These are phyloP conservation scores for Lepidocyrtoides sp. DNA, from an alignment of 2,888 invertebrate genomes.

Conservation along the genomic window DNA sequence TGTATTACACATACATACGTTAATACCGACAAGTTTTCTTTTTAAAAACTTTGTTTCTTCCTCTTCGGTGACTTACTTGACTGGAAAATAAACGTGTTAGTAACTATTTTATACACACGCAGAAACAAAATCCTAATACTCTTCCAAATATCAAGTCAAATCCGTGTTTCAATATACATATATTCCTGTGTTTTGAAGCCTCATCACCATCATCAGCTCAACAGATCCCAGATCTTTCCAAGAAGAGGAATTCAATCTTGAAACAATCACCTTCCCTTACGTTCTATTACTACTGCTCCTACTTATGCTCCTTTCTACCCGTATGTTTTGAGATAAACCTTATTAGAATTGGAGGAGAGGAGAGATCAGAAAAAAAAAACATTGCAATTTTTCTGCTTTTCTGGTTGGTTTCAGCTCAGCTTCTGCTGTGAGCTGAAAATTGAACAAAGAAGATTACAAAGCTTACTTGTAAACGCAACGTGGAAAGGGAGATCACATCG, in stretches of 20 bases:
- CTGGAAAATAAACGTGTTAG: slow-evolving; percentile 11
- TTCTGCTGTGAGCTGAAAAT: slow-evolving; percentile 13
- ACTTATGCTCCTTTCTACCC: too few relatives aligned
- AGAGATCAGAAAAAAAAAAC: neutral
- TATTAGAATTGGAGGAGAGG: slow-evolving; percentile 12
- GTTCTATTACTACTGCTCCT: too few relatives aligned
- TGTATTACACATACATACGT: neutral
- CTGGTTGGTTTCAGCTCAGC: neutral
- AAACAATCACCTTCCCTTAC: slow-evolving; percentile 43
- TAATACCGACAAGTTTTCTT: slow-evolving; percentile 29
- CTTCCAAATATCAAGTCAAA: too few relatives aligned
- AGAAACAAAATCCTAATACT: neutral
- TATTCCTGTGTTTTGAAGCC: too few relatives aligned
- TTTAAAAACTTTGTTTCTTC: neutral
- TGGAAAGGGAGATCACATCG: neutral
- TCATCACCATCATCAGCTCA: neutral
- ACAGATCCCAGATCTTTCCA: neutral
- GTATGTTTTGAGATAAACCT: slow-evolving; percentile 12
- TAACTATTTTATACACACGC: neutral
- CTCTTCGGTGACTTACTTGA: neutral
- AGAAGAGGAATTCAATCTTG: slow-evolving; percentile 46
- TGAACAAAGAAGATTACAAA: slow-evolving; percentile 22
- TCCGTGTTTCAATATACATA: too few relatives aligned
- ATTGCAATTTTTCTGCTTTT: neutral
- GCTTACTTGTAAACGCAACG: neutral